phyloP scores from a whole-genome alignment of 1,140 invertebrate genomes.

The Ruditapes philippinarum region DNA sequence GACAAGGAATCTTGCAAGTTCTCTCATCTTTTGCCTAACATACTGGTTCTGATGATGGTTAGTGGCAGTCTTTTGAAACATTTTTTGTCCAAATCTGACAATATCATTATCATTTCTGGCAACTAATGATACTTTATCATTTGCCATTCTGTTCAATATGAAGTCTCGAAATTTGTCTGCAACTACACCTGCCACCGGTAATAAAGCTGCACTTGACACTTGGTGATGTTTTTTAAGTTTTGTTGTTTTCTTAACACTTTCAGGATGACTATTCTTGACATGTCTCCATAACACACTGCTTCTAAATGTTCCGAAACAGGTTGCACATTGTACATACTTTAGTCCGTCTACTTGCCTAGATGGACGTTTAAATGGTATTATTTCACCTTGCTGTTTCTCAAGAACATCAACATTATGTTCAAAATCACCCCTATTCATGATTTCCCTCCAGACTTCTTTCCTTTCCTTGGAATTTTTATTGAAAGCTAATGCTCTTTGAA shows the following conservation, averaged over 20 bases:
- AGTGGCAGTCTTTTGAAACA: too few relatives aligned
- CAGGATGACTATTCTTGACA: constrained; percentile 23
- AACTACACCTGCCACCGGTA: too few relatives aligned
- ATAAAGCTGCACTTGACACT: too few relatives aligned
- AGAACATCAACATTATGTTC: constrained; percentile 33
- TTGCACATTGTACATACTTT: constrained; percentile 19
- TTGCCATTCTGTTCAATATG: too few relatives aligned
- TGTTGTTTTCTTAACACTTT: background rate
- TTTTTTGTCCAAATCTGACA: too few relatives aligned
- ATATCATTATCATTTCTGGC: too few relatives aligned
- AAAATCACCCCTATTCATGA: constrained; percentile 37
- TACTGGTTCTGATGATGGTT: too few relatives aligned
- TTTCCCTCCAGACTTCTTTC: constrained; percentile 28
- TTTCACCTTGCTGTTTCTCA: constrained; percentile 32
- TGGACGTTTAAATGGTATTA: constrained; percentile 33
- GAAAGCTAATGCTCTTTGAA: constrained; percentile 50
- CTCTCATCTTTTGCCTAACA: too few relatives aligned
- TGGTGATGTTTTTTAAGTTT: background rate
- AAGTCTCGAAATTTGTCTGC: too few relatives aligned
- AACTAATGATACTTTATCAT: too few relatives aligned
- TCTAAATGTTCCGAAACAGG: constrained; percentile 15
- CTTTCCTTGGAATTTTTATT: constrained; percentile 24
- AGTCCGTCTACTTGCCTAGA: background rate
- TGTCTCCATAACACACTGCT: constrained; percentile 12
- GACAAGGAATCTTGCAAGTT: too few relatives aligned